These are phyloP conservation scores for Aphrophora alni DNA, from an alignment of 2,888 invertebrate genomes.

Conservation along the genomic window DNA sequence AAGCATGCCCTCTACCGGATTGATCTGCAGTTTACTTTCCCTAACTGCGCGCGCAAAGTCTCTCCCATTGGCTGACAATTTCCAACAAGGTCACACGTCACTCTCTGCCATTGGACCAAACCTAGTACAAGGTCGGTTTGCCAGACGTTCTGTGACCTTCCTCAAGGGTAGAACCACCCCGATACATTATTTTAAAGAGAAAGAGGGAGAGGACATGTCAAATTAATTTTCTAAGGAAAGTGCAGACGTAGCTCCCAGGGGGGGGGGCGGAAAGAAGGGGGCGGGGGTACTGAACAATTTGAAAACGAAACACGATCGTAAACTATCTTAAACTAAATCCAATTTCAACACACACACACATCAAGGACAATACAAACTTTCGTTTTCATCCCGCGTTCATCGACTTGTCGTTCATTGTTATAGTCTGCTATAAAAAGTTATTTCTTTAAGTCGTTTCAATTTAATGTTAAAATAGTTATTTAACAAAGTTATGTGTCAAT, in stretches of 20 bases:
- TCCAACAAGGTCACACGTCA: constrained; percentile 6
- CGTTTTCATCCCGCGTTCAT: not conserved
- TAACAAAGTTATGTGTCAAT: too few relatives aligned
- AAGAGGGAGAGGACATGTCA: not conserved
- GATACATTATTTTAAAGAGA: not conserved
- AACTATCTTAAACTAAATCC: constrained; percentile 3
- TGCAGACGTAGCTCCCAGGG: not conserved
- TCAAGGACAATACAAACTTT: not conserved
- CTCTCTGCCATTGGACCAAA: constrained; percentile 2
- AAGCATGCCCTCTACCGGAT: constrained; percentile 5
- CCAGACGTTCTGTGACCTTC: constrained; percentile 6
- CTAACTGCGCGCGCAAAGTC: not conserved
- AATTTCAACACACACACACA: not conserved
- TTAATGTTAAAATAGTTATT: too few relatives aligned
- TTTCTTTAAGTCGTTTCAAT: not conserved
- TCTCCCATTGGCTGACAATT: not conserved
- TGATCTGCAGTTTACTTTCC: not conserved
- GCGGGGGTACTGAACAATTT: not conserved
- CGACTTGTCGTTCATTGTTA: not conserved
- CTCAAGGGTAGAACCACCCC: constrained; percentile 6
- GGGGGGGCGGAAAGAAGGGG: not conserved
- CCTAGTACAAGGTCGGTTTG: not conserved
- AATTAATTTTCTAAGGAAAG: constrained; percentile 2
- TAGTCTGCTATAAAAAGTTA: not conserved
- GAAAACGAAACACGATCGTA: not conserved